Percentiles rank a stretch among this genome's conserved stretches.
Conservation (phyloP, 2,797 vertebrate genomes). For the Hippocampus kuda region DNA sequence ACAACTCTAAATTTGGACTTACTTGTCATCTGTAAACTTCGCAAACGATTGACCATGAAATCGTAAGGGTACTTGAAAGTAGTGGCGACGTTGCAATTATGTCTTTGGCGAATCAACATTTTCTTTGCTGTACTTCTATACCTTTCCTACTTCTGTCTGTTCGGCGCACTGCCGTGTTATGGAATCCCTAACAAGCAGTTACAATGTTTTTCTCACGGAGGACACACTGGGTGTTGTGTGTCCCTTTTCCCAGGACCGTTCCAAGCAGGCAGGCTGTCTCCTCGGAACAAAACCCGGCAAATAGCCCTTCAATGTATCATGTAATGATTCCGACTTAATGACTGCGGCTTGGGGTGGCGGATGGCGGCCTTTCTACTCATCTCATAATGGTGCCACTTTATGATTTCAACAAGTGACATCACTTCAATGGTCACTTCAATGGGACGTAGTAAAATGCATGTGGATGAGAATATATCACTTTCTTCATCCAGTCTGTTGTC, state of each 20-base stretch:
- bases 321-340: conserved; percentile 74
- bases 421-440: background rate
- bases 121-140: background rate
- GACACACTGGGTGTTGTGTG: conserved; percentile 73
- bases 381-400: conserved; percentile 32
- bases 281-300: conserved; percentile 68
- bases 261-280: conserved; percentile 61
- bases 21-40: no score
- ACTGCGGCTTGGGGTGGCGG: conserved; percentile 50
- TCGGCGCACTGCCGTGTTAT: background rate
- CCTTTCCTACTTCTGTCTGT: background rate
- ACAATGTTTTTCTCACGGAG: conserved; percentile 69
- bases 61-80: background rate
- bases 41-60: background rate
- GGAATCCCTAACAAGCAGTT: conserved; percentile 4
- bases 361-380: conserved; percentile 11
- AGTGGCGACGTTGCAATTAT: background rate
- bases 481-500: conserved; percentile 16
- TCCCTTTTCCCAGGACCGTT: conserved; percentile 80
- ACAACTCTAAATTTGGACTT: no score
- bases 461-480: no score
- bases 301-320: conserved; percentile 85
- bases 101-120: background rate
- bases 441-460: background rate
- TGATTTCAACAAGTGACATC: background rate